Evolutionary conservation across 2,888 invertebrate species (phyloP).

Genomic region (Spilarctia lutea): DNA sequence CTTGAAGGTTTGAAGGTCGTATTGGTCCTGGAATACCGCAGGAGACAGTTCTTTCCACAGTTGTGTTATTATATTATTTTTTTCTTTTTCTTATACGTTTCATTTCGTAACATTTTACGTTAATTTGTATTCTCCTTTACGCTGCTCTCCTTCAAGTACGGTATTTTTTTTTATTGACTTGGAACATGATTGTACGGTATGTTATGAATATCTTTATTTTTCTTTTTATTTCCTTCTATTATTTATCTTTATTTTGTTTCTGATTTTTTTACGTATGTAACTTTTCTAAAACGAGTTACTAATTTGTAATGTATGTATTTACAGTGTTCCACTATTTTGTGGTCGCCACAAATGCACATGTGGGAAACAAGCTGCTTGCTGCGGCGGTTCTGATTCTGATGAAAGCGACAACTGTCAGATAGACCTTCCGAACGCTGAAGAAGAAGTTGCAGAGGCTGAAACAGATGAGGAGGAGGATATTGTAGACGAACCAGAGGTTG

Average conservation of each 20-base stretch:
- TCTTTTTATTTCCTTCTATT: background rate
- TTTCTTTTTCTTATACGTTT: conserved; percentile 1
- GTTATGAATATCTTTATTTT: background rate
- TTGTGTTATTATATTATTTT: too few species aligned
- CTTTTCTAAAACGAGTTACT: background rate
- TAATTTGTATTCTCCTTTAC: background rate
- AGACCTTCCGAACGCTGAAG: background rate
- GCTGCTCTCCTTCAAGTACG: background rate
- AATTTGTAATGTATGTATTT: background rate
- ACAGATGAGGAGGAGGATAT: background rate
- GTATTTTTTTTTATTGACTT: background rate
- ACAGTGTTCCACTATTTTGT: conserved; percentile 1
- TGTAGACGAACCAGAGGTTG: background rate
- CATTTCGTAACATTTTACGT: background rate
- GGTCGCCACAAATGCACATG: conserved; percentile 8
- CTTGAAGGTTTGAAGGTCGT: too few species aligned
- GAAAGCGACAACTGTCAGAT: too few species aligned
- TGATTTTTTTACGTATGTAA: background rate
- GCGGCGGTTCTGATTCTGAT: background rate
- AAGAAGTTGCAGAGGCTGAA: background rate
- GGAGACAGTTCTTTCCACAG: too few species aligned
- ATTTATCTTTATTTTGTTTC: background rate
- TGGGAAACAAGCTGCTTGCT: conserved; percentile 7
- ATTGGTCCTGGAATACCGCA: too few species aligned
- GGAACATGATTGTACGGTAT: conserved; percentile 4